A percentile compares a stretch with the other conserved stretches of the same genome.
Evolutionary conservation across 2,797 vertebrate species (phyloP).

Genomic region (Crocodylus rhombifer): DNA sequence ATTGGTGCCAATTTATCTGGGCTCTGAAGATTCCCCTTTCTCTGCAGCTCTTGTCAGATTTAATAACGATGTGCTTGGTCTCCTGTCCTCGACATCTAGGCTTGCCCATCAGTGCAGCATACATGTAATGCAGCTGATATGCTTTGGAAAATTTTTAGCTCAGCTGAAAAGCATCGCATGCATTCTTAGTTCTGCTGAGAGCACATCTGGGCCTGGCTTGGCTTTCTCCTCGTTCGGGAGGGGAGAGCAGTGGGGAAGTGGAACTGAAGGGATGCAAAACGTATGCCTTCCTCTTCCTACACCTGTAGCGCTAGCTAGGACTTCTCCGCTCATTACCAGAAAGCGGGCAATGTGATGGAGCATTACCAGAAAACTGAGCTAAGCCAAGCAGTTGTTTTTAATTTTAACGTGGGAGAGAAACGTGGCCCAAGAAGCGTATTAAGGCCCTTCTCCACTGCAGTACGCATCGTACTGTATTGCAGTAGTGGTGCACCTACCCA

Average conservation of each 20-base stretch:
- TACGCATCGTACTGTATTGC: too few relatives aligned
- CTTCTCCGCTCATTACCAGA: background rate
- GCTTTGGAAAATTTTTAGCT: too few relatives aligned
- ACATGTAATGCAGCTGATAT: background rate
- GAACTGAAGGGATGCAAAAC: background rate
- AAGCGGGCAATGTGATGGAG: background rate
- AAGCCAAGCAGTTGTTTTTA: background rate
- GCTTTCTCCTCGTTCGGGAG: background rate
- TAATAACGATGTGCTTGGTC: background rate
- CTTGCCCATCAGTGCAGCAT: background rate
- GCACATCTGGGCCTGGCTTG: background rate
- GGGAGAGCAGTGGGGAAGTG: background rate
- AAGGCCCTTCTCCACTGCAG: too few relatives aligned
- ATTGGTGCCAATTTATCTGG: background rate
- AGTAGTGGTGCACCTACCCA: too few relatives aligned
- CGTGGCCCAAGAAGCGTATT: too few relatives aligned
- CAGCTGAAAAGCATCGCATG: too few relatives aligned
- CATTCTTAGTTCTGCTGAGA: background rate
- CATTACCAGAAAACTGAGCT: background rate
- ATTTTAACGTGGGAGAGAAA: background rate
- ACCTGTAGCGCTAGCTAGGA: background rate
- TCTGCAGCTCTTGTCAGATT: background rate
- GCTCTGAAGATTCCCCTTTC: background rate
- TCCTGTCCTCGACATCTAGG: background rate
- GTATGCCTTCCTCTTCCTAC: background rate